Evolutionary conservation across 2,888 invertebrate genomes (phyloP), one percentile per base, ranked within the genome.

Genomic region (Deilephila porcellus): DNA sequence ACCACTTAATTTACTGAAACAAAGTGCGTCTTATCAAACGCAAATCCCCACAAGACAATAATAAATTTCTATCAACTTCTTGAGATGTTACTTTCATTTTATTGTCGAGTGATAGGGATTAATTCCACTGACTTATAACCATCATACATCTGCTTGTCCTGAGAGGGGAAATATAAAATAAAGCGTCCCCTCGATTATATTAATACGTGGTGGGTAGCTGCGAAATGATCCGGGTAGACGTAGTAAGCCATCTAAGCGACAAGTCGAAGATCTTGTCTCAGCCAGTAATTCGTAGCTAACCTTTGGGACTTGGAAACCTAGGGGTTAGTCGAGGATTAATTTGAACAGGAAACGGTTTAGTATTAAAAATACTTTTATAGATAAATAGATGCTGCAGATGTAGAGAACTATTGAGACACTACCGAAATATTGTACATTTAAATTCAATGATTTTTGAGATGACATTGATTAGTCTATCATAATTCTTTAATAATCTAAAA

Each of bases 51-150:
- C 81, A 83, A 85, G 89, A 89, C 88, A 87, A 85, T 87, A 92
- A 91, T 91, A 93, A 91, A 89, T 93, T 90, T 89, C 91, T 91
- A 91, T 95, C 92, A 90, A 93, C 93, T 91, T 91, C 93, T 89
- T 91, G 88, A 89, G 91, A 92, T 89, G 92, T 91, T 86, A 90
- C 92, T 91, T 93, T 89, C 85, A 92, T 92, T 93, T 93, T 92
- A 90, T 93, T 95, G 89, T 91, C 90, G 88, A 94, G 91, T 91
- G 92, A 92, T 93, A 93, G 90, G 91, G 95, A 93, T 94, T 95
- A 95, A 91, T 94, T 92, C 89, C 85, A 90, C 85, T 93, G 93
- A 94, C 95, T 95, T 93, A 95, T 94, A 91, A 94, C 93, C 90
- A 94, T 89, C 90, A 95, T 95, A 92, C 90, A 93, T 95, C 91